Evolutionary conservation across 2,888 invertebrate species (phyloP), one percentile per base, ranked within the genome.

Genomic region (Dynastes tityus): DNA sequence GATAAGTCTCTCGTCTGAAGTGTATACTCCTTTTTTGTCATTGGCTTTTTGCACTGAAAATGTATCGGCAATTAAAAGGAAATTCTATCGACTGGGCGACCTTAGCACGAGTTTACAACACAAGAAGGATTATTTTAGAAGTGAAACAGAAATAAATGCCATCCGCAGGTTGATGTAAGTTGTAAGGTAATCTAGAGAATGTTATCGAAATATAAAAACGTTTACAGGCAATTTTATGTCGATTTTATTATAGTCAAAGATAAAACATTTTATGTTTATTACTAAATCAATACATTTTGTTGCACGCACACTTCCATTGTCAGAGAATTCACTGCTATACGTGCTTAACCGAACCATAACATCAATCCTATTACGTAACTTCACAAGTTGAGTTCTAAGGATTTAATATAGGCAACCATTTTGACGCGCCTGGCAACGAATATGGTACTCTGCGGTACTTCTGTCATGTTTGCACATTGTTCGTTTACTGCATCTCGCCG

Each of bases 1-100:
- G 73, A 74, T 74, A 74, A 74, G 73, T 61, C 58, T 74, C 61
- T 74, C 61, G 61, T 74, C 58, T 74, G 58, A 74, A 74, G 73
- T 74, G 73, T 63, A 61, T 61, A 74, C 55, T 61, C 27, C 73
- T 74, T 61, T 74, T 71, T 74, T 51, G 9, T 68, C 29, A 58
- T 37, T 27, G 58, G 13, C 8, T 74, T 74, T 74, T 61, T 61
- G 22, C 40, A 9, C 40, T 40, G 58, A 22, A 73, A 61, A 74
- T 74, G 73, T 74, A 74, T 74, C 61, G 73, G 40, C 49, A 74
- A 74, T 74, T 74, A 61, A 63, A 61, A 49, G 61, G 61, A 74
- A 58, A 71, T 71, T 55, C 55, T 55, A 58, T 55, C 32, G 61
- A 74, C 73, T 40, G 29, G 27, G 61, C 27, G 73, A 61, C 61